phyloP scores from a whole-genome alignment of 2,113 vertebrate species.

The Pheucticus melanocephalus region DNA sequence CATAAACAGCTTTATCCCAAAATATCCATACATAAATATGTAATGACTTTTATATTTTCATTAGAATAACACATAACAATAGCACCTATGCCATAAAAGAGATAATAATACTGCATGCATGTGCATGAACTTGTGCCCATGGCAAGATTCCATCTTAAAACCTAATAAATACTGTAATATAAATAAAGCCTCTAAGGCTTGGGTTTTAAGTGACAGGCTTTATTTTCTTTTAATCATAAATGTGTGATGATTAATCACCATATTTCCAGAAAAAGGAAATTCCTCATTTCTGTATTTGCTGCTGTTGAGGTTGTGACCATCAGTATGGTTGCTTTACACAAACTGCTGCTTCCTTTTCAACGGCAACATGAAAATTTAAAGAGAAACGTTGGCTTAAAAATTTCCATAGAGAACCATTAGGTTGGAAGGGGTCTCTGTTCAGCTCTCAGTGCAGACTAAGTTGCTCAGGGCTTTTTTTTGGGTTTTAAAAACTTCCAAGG shows the following conservation, averaged over 20 bases:
- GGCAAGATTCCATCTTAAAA: background rate
- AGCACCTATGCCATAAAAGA: background rate
- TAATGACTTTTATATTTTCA: background rate
- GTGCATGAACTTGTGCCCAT: background rate
- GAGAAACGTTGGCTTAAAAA: background rate
- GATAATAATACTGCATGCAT: background rate
- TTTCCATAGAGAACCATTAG: background rate
- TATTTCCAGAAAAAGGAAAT: background rate
- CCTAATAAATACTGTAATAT: background rate
- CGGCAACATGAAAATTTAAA: background rate
- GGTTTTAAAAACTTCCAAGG: background rate
- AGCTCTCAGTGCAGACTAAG: background rate
- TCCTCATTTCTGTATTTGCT: background rate
- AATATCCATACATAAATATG: background rate
- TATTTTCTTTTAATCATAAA: background rate
- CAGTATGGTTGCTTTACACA: background rate
- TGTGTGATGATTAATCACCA: rapidly evolving
- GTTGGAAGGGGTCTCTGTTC: background rate
- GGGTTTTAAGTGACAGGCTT: background rate
- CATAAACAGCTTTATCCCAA: background rate
- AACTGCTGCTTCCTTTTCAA: background rate
- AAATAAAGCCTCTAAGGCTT: background rate
- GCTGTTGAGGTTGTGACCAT: background rate
- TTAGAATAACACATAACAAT: background rate
- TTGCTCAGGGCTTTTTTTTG: background rate